Evolutionary conservation across 2,888 invertebrate species (phyloP), one percentile per base, ranked within the genome.

Genomic region (Drosophila histrio): DNA sequence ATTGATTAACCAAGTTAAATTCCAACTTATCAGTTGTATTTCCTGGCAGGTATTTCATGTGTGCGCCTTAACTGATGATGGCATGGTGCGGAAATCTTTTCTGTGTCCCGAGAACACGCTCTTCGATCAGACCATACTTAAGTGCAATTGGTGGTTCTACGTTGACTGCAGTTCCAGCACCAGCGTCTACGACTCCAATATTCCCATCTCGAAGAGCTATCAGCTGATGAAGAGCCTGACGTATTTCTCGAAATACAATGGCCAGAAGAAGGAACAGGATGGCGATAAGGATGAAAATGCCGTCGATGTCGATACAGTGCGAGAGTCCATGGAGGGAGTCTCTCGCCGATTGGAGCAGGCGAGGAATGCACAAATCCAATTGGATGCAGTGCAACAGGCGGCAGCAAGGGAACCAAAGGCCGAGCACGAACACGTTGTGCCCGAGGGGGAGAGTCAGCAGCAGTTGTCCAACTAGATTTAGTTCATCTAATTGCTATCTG

Each of bases 121-220:
- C 53, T 97, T 97, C 91, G 97, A 97, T 89, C 97, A 97, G 91
- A 96, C 96, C 19, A 96, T 97, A 46, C 93, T 97, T 4, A 97
- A 97, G 90, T 97, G 97, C 92, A 97, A 97, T 91, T 97, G 97
- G 97, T 97, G 97, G 96, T 97, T 97, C 93, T 97, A 97, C 91
- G 97, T 97, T 0, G 97, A 97, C 90, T 97, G 97, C 92, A 96
- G 96, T 91, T 94, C 94, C 57, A 96, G 97, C 19, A 94, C 94
- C 79, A 94, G 94, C 72, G 92, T 97, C 22, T 97, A 97, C 90
- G 97, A 97, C 86, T 96, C 97, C 11, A 98, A 97, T 90, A 96
- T 97, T 69, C 97, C 97, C 0, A 95, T 97, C 52, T 97, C 97
- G 26, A 97, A 97, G 92, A 97, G 97, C 91, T 97, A 97, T 90